Evolutionary conservation across 2,797 vertebrate genomes (phyloP), one percentile per base, ranked within the genome.

Genomic region (Pseudochaenichthys georgianus): DNA sequence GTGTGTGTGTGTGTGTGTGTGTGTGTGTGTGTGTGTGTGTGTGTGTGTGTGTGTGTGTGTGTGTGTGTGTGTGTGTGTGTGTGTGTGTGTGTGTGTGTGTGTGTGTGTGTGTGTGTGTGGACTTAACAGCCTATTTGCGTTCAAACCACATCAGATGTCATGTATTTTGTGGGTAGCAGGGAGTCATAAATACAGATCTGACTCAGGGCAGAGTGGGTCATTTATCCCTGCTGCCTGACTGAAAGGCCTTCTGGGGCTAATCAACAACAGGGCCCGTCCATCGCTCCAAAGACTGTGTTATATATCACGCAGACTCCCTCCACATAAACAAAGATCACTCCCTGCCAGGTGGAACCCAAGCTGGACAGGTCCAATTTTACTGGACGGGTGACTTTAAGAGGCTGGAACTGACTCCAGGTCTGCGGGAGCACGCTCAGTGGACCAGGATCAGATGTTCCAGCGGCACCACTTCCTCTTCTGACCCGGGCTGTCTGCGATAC

Each of bases 391-490:
- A 76, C 53, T 84, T 90, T 86, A 80, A 86, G 64, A 78, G 70
- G 63, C 63, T 78, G 79, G 62, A 86, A 59, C 52, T 63, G 75
- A 83, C 80, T 75, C 63, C 34, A 15, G 73, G 83, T 62, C 63
- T 60, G 66, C 46, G 23, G 68, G 74, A 75, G 75, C n/a, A 4
- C 60, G 59, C 67, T 80, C 41, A 10, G 1, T 64, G 90, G 84
- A 87, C 82, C 42, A 57, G 77, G 79, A 91, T 93, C 90, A 90
- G 86, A 89, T 87, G 88, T 77, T 76, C 64, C 75, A 52, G 81
- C 75, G 52, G 81, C 72, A 21, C 51, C 51, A 58, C 78, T 72
- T 68, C 50, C 54, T 64, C 64, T 42, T 53, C 38, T 68, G 58
- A 78, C 80, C 85, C 73, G 1, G 72, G 57, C 77, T 59, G 86